These are phyloP conservation scores for Calliopsis andreniformis DNA, from an alignment of 1,140 invertebrate species.

Conservation along the genomic window DNA sequence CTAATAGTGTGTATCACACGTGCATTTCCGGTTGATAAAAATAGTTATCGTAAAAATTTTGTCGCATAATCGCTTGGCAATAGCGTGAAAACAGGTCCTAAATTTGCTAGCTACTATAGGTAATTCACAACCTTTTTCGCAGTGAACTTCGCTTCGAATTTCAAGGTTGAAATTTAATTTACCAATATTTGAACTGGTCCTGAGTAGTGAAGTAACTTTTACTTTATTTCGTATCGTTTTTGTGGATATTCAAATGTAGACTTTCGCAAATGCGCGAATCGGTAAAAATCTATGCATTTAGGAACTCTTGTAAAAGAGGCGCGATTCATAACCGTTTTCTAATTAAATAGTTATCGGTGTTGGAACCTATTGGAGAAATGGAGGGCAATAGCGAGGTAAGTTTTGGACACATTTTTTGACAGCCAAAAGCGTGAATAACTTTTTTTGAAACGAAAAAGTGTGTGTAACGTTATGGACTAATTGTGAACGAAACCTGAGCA, in stretches of 20 bases:
- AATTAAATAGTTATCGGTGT: not conserved
- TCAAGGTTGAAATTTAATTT: not conserved
- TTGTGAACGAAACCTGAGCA: not conserved
- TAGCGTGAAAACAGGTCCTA: conserved; percentile 19
- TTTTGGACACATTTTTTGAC: not conserved
- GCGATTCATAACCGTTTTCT: conserved; percentile 11
- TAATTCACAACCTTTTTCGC: not conserved
- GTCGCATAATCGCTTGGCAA: not conserved
- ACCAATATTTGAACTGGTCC: not conserved
- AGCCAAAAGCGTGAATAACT: not conserved
- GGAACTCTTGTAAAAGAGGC: not conserved
- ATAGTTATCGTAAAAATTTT: conserved; percentile 11
- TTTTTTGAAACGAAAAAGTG: not conserved
- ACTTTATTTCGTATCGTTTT: not conserved
- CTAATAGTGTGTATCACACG: conserved; percentile 12
- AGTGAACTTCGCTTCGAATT: not conserved
- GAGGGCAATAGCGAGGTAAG: conserved; percentile 25
- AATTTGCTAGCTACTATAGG: not conserved
- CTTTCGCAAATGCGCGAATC: not conserved
- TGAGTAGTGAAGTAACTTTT: not conserved
- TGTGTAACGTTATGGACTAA: not conserved
- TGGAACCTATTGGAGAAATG: not conserved
- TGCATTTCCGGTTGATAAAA: conserved; percentile 4
- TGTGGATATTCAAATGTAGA: too few relatives aligned
- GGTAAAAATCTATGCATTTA: conserved; percentile 1